Conservation (phyloP, 2,888 invertebrate species). For the Aethes cnicana region DNA sequence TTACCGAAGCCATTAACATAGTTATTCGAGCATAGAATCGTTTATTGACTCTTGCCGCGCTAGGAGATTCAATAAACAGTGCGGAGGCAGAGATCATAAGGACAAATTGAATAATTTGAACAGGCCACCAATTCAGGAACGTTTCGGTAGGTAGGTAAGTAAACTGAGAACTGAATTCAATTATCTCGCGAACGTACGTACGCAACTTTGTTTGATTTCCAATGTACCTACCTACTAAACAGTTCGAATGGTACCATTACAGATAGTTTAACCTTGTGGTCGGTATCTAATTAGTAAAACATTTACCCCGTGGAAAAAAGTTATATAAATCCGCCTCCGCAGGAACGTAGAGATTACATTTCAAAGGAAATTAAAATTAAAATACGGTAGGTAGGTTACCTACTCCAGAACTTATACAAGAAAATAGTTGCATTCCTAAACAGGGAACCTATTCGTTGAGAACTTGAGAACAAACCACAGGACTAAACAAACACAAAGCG, state of each 20-base stretch:
- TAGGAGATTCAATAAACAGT: constrained; percentile 44
- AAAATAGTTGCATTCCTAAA: too few relatives aligned
- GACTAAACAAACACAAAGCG: too few relatives aligned
- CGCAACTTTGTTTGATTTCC: neutral
- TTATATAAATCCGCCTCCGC: too few relatives aligned
- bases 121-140: constrained; percentile 14
- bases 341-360: too few relatives aligned
- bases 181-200: constrained; percentile 2
- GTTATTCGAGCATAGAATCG: constrained; percentile 69
- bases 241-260: neutral
- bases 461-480: too few relatives aligned
- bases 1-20: constrained; percentile 61
- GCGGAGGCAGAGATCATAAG: constrained; percentile 24
- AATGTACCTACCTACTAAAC: neutral
- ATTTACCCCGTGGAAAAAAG: too few relatives aligned
- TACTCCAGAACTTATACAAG: too few relatives aligned
- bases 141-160: constrained; percentile 6
- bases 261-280: neutral
- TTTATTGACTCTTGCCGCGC: constrained; percentile 59
- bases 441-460: too few relatives aligned
- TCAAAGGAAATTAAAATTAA: too few relatives aligned
- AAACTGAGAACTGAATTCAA: constrained; percentile 1
- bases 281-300: too few relatives aligned
- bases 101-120: constrained; percentile 28
- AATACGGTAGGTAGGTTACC: too few relatives aligned